These are phyloP conservation scores for Gymnocheta viridis DNA, from an alignment of 2,888 invertebrate species.

Conservation along the genomic window DNA sequence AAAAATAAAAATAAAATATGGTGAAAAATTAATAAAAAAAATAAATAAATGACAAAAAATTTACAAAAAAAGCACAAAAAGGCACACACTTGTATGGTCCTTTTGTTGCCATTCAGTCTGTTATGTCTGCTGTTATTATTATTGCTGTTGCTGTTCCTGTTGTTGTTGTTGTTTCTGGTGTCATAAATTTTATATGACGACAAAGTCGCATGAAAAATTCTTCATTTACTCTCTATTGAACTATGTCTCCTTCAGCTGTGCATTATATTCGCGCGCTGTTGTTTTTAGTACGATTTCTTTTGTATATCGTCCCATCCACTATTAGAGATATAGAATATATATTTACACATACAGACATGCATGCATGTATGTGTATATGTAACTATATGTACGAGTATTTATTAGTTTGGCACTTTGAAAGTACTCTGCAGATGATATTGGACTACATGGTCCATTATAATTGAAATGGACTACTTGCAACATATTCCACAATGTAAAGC, in stretches of 20 bases:
- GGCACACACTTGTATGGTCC: slow-evolving; percentile 59
- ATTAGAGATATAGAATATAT: neutral
- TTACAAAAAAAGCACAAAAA: slow-evolving; percentile 32
- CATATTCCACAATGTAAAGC: too few species aligned
- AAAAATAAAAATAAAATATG: slow-evolving; percentile 21
- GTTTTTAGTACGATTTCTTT: slow-evolving; percentile 21
- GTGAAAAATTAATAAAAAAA: slow-evolving; percentile 67
- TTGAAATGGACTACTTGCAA: too few species aligned
- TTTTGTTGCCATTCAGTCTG: slow-evolving; percentile 63
- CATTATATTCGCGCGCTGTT: neutral
- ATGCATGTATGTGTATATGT: neutral
- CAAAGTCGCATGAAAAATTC: slow-evolving; percentile 69
- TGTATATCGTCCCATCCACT: neutral
- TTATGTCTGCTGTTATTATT: slow-evolving; percentile 57
- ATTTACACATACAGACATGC: too few species aligned
- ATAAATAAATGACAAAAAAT: slow-evolving; percentile 21
- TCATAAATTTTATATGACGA: slow-evolving; percentile 67
- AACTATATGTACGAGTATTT: too few species aligned
- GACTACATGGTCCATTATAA: too few species aligned
- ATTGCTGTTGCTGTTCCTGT: slow-evolving; percentile 30
- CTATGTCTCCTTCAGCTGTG: slow-evolving; percentile 39
- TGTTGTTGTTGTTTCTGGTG: slow-evolving; percentile 37
- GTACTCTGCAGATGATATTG: too few species aligned
- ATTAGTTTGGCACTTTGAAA: too few species aligned
- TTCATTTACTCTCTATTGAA: slow-evolving; percentile 67